Evolutionary conservation across 2,113 vertebrate species (phyloP), one percentile per base, ranked within the genome.

Genomic region (Alouatta palliata): DNA sequence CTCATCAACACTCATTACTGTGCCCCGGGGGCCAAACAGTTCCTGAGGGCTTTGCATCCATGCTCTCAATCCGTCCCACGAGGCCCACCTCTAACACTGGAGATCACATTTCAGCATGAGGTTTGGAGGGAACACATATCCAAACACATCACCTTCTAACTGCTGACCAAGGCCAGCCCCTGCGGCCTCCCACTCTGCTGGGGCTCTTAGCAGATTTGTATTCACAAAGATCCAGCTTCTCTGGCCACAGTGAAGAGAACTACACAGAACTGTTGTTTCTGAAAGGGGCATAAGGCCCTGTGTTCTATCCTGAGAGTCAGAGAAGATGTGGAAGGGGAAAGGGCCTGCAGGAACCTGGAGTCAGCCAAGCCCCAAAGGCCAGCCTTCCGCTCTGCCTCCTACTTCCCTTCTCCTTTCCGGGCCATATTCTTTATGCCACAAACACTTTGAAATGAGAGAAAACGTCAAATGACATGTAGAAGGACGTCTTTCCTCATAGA

Each of bases 301-400:
- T 13, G 35, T 47, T 73, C 23, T 10, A 3, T 21, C 32, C 47
- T 25, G 21, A n/a, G 19, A 90, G 37, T 21, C 20, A 71, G 40
- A 40, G 47, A 56, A 23, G 16, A 6, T 4, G 1, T 3, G 19
- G 32, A 7, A 27, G 1, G n/a, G 17, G 2, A 6, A 16, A 9
- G 6, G 30, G 54, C 14, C 43, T 80, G 20, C 45, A 0, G 13
- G 23, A 73, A 40, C 45, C 30, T 1, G 37, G 32, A 7, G 6
- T 1, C 61, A 30, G 47, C 23, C 1, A 5, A 23, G 77, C 3
- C 27, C 11, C 13, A 6, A 9, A 30, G 13, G 35, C 68, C 45
- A 43, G 13, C 6, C 73, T 17, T 75, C 13, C 13, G 7, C 25
- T 17, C 25, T 30, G 43, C 71, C 12, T 75, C 37, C 6, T 6